phyloP scores from a whole-genome alignment of 2,888 invertebrate species.

The Andrena flavipes region DNA sequence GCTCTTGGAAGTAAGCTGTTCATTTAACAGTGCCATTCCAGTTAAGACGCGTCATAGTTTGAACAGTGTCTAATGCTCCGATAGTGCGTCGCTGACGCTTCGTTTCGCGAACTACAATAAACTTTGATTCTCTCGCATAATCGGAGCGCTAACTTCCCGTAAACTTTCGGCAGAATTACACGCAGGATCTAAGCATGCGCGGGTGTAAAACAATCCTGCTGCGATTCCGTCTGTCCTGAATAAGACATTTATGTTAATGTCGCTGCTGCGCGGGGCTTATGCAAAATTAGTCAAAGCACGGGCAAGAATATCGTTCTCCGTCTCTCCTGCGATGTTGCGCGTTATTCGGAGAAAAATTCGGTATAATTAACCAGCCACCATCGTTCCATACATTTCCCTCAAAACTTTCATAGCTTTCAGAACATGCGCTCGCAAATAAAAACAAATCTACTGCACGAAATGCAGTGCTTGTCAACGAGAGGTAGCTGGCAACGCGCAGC shows the following conservation, averaged over 20 bases:
- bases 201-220: conserved; percentile 39
- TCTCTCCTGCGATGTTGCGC: background rate
- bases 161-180: conserved; percentile 44
- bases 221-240: conserved; percentile 58
- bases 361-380: background rate
- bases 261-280: conserved; percentile 43
- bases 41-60: background rate
- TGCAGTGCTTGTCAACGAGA: too few species aligned
- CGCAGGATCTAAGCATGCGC: conserved; percentile 38
- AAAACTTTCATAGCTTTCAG: too few species aligned
- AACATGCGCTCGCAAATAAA: too few species aligned
- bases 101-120: background rate
- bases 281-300: conserved; percentile 65
- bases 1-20: background rate
- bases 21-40: background rate
- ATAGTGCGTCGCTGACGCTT: background rate
- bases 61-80: conserved; percentile 21
- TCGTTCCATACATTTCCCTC: too few species aligned
- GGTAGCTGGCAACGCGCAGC: too few species aligned
- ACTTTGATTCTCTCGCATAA: conserved; percentile 36
- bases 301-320: background rate
- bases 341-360: background rate
- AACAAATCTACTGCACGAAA: too few species aligned
- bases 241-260: conserved; percentile 71
- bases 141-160: conserved; percentile 37